Evolutionary conservation across 2,113 vertebrate species (phyloP), one percentile per base, ranked within the genome.

Genomic region (Hepsetus odoe): DNA sequence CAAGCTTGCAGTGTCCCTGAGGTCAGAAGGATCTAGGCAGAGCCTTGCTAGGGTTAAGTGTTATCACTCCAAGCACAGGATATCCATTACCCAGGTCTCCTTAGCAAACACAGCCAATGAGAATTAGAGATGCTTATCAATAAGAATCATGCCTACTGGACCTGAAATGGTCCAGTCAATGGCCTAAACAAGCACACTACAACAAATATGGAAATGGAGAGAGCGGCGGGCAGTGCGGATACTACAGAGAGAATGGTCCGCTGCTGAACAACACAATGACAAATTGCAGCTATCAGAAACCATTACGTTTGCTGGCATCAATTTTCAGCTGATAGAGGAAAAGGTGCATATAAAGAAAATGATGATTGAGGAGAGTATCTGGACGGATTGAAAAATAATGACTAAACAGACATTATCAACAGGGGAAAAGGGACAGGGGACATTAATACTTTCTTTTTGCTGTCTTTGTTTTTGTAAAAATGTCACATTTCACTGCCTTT

Each of bases 301-400:
- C 84, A 87, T 87, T 85, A 69, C 72, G 88, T 91, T 86, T 84
- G 82, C 79, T 85, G 82, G 83, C 80, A 84, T 89, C 86, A 74
- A 80, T 89, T 87, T 87, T 84, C 86, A 86, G 86, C 82, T 86
- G 83, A 88, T 85, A 82, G 80, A 82, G 76, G 85, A 77, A 86
- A 87, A 91, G 78, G 84, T 82, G 73, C 81, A 88, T 89, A 88
- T 91, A 89, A 90, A 80, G 78, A 89, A 85, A 85, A 90, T 90
- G 83, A 88, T 86, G 86, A 88, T 82, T 80, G 83, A 90, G 76
- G 77, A 80, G 64, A 85, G 74, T 62, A 80, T 85, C 86, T 83
- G 85, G 83, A 85, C 72, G 79, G 84, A 84, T 86, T 83, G 82
- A 88, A 85, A 85, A 82, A 86, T 79, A 87, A 79, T 72, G 76